These are phyloP conservation scores for Pseudomyrmex dendroicus DNA, from an alignment of 1,140 invertebrate species.

Conservation along the genomic window DNA sequence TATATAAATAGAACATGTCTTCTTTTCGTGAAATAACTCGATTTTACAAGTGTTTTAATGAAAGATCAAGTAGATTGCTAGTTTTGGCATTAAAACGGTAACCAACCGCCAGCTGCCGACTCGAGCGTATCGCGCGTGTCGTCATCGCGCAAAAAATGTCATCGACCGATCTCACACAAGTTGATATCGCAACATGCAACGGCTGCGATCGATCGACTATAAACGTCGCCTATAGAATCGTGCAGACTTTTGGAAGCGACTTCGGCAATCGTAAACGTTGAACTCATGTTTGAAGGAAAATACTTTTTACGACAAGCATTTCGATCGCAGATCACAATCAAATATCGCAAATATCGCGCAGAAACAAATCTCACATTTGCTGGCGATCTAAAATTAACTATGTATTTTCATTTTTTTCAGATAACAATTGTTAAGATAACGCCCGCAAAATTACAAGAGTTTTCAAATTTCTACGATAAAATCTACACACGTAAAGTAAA, in stretches of 20 bases:
- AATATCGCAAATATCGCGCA: background rate
- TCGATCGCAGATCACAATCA: constrained; percentile 7
- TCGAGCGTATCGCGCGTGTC: constrained; percentile 5
- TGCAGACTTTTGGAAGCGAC: constrained; percentile 1
- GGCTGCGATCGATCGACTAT: constrained; percentile 51
- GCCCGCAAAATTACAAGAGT: background rate
- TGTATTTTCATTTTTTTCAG: background rate
- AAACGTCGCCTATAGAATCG: constrained; percentile 16
- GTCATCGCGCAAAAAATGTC: constrained; percentile 25
- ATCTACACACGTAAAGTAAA: background rate
- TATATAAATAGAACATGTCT: background rate
- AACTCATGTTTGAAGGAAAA: background rate
- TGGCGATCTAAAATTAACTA: constrained; percentile 4
- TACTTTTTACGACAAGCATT: background rate
- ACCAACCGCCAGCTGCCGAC: background rate
- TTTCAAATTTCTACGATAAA: background rate
- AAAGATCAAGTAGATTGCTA: background rate
- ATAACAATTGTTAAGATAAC: background rate
- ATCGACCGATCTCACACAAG: constrained; percentile 40
- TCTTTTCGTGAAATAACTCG: background rate
- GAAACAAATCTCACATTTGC: background rate
- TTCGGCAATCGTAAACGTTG: background rate
- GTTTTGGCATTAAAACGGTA: constrained; percentile 40
- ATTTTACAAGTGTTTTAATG: background rate
- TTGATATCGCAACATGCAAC: constrained; percentile 49